These are phyloP conservation scores for Ornithoptera priamus DNA, from an alignment of 2,888 invertebrate species.

Conservation along the genomic window DNA sequence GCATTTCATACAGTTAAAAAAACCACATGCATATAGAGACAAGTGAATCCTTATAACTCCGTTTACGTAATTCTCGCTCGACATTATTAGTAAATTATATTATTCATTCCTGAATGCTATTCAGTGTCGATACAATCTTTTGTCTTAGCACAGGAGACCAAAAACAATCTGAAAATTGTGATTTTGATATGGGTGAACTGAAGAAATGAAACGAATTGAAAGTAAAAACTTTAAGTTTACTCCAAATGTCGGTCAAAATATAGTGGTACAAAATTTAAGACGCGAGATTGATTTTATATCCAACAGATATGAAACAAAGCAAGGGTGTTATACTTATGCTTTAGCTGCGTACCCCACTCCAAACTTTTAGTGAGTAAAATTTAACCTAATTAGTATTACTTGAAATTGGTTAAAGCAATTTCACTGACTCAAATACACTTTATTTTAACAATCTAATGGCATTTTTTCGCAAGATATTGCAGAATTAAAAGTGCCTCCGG, in stretches of 20 bases:
- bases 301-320: conserved; percentile 16
- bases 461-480: too few relatives aligned
- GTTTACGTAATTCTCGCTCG: conserved; percentile 19
- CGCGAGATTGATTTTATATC: conserved; percentile 10
- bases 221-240: conserved; percentile 12
- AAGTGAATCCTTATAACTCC: conserved; percentile 26
- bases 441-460: too few relatives aligned
- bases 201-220: conserved; percentile 23
- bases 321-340: conserved; percentile 14
- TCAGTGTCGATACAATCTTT: conserved; percentile 7
- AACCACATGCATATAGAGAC: conserved; percentile 2
- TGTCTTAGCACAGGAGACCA: neutral
- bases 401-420: neutral
- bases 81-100: conserved; percentile 23
- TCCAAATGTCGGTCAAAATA: conserved; percentile 15
- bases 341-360: conserved; percentile 16
- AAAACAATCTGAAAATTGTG: neutral
- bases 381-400: neutral
- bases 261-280: conserved; percentile 14
- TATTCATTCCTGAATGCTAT: conserved; percentile 18
- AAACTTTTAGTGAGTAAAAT: conserved; percentile 24
- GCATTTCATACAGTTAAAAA: conserved; percentile 1
- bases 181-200: conserved; percentile 5
- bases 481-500: too few relatives aligned
- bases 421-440: too few relatives aligned